Conservation (phyloP, 2,113 vertebrate genomes). For the Hiodon tergisus region DNA sequence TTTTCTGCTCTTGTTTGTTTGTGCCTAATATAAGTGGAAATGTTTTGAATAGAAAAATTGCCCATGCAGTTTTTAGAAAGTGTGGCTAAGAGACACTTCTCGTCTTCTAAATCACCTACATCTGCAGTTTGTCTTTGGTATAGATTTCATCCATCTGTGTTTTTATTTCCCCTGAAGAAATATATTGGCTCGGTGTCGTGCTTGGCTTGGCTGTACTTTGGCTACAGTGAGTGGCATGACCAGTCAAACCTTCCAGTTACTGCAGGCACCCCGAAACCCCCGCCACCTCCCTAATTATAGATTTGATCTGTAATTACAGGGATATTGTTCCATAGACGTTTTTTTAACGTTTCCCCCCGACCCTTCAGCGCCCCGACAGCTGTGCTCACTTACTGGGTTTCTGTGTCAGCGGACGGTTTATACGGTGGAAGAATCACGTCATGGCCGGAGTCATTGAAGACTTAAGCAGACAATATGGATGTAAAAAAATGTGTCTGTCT, state of each 20-base stretch:
- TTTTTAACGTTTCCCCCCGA: constrained; percentile 28
- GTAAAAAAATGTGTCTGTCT: constrained; percentile 50
- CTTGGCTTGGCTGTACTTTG: background rate
- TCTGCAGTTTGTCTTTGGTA: background rate
- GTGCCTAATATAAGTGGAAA: too few relatives aligned
- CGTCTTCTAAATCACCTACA: background rate
- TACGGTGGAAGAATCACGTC: constrained; percentile 43
- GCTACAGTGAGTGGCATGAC: background rate
- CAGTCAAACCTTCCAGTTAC: constrained; percentile 14
- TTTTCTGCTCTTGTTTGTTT: too few relatives aligned
- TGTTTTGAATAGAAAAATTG: too few relatives aligned
- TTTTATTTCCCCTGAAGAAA: constrained; percentile 6
- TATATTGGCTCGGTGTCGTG: background rate
- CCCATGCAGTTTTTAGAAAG: background rate
- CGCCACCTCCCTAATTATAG: background rate
- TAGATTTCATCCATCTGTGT: background rate
- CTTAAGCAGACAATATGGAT: constrained; percentile 59
- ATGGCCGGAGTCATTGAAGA: constrained; percentile 44
- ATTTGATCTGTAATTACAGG: constrained; percentile 40
- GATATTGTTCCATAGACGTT: constrained; percentile 29
- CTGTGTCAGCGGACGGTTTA: constrained; percentile 39
- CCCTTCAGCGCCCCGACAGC: constrained; percentile 33
- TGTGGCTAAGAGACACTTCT: background rate
- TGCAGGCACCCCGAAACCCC: background rate
- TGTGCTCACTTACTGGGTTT: constrained; percentile 39